Evolutionary conservation across 2,888 invertebrate species (phyloP), one percentile per base, ranked within the genome.

Genomic region (Morinoia aosen): DNA sequence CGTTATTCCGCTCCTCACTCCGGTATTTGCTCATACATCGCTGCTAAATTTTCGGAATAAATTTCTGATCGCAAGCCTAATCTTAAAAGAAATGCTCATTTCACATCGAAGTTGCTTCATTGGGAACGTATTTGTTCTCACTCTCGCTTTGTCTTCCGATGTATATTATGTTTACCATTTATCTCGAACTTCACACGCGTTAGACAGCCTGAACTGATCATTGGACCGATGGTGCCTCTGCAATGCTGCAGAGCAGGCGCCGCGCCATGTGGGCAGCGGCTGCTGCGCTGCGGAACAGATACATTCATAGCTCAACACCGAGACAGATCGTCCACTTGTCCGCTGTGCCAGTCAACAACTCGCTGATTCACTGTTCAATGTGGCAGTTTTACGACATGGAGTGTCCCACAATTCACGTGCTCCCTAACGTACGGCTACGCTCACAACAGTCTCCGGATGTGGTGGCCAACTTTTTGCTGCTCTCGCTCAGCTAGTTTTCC

Each of bases 321-420:
- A 76, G 76, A 76, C 76, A 76, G 76, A 76, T 19, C 19, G 76
- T 76, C 76, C 76, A 25, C 76, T 76, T 76, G 76, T 76, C 76
- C 76, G 76, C 33, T 76, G 76, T 76, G 25, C 76, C 33, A 76
- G 76, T 76, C 76, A 76, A 76, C 76, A 33, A 33, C 61, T 61
- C 76, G 76, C 76, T 76, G 76, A 76, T 76, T 76, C 76, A 76
- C 76, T 76, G 76, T 76, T 76, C 76, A 76, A 25, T 76, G 76
- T 76, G 76, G 76, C 76, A 76, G 76, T 76, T 76, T 76, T 76
- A 76, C 76, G 76, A 76, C 76, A 76, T 76, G 76, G 25, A 76
- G 76, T 33, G 76, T 33, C 76, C 76, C 76, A 76, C 76, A 76
- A 76, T 76, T 76, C 76, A 76, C 76, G 76, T 76, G 76, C 76